phyloP scores from a whole-genome alignment of 2,113 vertebrate genomes.

The Amphiprion ocellaris region DNA sequence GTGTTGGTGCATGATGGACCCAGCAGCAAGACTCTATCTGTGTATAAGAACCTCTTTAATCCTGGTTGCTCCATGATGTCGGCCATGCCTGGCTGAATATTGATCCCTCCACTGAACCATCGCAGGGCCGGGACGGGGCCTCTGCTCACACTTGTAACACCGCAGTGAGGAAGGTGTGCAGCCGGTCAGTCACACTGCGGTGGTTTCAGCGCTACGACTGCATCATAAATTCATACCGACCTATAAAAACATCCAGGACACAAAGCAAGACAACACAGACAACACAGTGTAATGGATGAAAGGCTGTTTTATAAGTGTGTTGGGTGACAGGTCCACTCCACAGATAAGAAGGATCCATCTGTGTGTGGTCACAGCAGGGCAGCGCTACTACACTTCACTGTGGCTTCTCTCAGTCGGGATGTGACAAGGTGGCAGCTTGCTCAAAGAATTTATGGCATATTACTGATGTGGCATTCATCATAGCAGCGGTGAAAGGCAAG shows the following conservation, averaged over 20 bases:
- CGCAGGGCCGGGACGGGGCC: constrained; percentile 1
- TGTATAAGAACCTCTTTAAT: constrained; percentile 50
- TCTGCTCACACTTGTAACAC: constrained; percentile 14
- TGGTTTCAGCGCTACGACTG: constrained; percentile 34
- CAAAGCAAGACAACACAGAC: constrained; percentile 56
- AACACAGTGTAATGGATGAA: constrained; percentile 76
- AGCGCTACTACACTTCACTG: constrained; percentile 38
- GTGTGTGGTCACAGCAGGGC: constrained; percentile 58
- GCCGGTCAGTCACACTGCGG: constrained; percentile 48
- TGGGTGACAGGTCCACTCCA: constrained; percentile 74
- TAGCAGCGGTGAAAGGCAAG: constrained; percentile 52
- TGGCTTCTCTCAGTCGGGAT: constrained; percentile 51
- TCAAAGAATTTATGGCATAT: constrained; percentile 59
- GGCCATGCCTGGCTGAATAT: constrained; percentile 49
- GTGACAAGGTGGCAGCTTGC: constrained; percentile 61
- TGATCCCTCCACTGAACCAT: constrained; percentile 59
- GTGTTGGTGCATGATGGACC: constrained; percentile 17
- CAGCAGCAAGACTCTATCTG: constrained; percentile 34
- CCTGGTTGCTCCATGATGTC: constrained; percentile 52
- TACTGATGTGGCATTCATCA: constrained; percentile 61
- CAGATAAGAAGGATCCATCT: constrained; percentile 70
- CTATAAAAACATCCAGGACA: constrained; percentile 63
- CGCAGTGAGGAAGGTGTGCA: constrained; percentile 29
- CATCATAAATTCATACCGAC: constrained; percentile 68
- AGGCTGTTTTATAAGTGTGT: constrained; percentile 76